Conservation (phyloP, 2,797 vertebrate genomes). For the Perodicticus potto region DNA sequence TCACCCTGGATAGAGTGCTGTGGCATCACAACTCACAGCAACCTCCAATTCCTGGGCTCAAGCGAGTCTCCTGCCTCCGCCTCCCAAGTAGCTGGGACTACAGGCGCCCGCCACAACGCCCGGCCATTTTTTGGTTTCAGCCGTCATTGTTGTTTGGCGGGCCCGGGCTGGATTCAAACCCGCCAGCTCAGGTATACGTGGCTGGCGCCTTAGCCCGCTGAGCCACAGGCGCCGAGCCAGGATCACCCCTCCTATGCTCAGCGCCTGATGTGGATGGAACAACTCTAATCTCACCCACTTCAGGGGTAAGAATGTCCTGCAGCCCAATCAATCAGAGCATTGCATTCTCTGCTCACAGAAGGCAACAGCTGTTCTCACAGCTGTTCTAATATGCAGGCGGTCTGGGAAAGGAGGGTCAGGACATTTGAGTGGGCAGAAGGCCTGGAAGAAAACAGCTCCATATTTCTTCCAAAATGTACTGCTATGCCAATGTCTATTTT, state of each 20-base stretch:
- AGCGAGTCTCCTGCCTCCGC: no score
- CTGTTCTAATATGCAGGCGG: background rate
- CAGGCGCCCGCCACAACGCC: no score
- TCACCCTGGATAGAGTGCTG: no score
- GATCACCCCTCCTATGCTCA: background rate
- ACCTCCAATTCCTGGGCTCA: no score
- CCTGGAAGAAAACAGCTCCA: background rate
- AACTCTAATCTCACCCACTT: background rate
- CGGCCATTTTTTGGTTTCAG: no score
- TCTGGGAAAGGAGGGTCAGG: background rate
- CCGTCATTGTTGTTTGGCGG: no score
- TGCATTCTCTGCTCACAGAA: background rate
- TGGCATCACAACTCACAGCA: no score
- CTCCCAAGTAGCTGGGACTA: no score
- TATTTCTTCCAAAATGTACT: background rate
- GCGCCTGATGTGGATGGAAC: background rate
- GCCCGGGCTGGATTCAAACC: no score
- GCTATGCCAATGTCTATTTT: background rate
- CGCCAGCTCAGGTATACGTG: no score
- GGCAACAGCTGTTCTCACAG: background rate
- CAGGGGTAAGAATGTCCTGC: background rate
- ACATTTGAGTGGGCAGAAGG: background rate
- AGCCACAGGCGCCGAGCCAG: no score
- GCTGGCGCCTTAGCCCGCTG: no score
- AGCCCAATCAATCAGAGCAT: background rate